Conservation (phyloP, 2,888 invertebrate species). For the Arenicola marina region DNA sequence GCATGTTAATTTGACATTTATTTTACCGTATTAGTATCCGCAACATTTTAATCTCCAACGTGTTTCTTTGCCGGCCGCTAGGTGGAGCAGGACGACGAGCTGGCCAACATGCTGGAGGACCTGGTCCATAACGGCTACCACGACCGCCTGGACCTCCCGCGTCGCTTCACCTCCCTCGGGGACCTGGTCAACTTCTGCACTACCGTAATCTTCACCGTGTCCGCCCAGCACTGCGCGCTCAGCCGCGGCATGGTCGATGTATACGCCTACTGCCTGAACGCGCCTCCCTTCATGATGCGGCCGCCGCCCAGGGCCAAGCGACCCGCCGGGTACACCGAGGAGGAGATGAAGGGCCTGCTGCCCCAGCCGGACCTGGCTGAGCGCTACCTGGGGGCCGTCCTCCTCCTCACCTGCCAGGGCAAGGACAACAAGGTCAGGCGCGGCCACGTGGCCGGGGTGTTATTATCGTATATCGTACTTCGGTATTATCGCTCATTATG, state of each 20-base stretch:
- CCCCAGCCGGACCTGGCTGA: constrained; percentile 15
- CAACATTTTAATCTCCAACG: too few relatives aligned
- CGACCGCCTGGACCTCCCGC: not conserved
- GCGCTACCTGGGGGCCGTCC: constrained; percentile 8
- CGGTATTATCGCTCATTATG: too few relatives aligned
- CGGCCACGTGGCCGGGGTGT: too few relatives aligned
- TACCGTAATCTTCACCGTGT: constrained; percentile 15
- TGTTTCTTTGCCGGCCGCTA: too few relatives aligned
- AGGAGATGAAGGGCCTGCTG: constrained; percentile 15
- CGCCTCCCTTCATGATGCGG: constrained; percentile 22
- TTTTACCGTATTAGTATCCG: too few relatives aligned
- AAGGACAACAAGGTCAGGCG: constrained; percentile 11
- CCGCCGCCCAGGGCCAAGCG: constrained; percentile 14
- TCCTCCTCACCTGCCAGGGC: constrained; percentile 10
- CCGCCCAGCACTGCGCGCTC: constrained; percentile 15
- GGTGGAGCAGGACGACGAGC: constrained; percentile 22
- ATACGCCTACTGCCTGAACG: constrained; percentile 20
- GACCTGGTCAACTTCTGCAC: constrained; percentile 21
- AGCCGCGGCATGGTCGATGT: constrained; percentile 17
- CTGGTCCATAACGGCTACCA: constrained; percentile 21
- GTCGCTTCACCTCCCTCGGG: not conserved
- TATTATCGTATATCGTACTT: not conserved
- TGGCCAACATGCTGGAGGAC: constrained; percentile 18
- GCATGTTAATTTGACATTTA: too few relatives aligned
- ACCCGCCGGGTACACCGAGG: constrained; percentile 8